Percentiles rank a stretch among this genome's conserved stretches.
Conservation (phyloP, 2,113 vertebrate species). For the Damaliscus lunatus region DNA sequence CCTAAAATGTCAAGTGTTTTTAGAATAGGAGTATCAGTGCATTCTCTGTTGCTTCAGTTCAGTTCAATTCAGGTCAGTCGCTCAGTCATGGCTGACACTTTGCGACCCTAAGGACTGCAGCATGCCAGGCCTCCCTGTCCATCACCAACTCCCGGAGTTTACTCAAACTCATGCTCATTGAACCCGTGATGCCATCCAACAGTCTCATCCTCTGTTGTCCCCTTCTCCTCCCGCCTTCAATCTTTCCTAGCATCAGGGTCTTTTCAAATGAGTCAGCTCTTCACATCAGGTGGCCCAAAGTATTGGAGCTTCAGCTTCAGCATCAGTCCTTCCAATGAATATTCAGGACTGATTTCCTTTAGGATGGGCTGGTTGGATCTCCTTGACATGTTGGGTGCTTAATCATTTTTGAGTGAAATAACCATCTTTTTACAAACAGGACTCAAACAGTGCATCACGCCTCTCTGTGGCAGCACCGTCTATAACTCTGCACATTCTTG, state of each 20-base stretch:
- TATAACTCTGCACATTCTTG: not conserved
- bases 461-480: constrained; percentile 20
- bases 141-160: not conserved
- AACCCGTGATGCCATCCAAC: not conserved
- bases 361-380: not conserved
- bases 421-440: constrained; percentile 3
- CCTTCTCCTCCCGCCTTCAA: not conserved
- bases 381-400: not conserved
- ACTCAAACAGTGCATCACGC: not conserved
- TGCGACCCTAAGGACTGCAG: rapidly evolving
- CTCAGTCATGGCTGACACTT: not conserved
- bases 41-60: not conserved
- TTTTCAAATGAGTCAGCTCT: not conserved
- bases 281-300: not conserved
- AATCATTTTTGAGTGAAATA: not conserved
- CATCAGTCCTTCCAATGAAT: not conserved
- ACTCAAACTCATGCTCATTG: not conserved
- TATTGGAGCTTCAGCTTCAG: not conserved
- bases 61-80: not conserved
- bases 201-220: not conserved
- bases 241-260: not conserved
- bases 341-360: not conserved
- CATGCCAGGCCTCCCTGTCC: not conserved
- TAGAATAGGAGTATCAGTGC: not conserved
- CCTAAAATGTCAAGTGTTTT: not conserved